Evolutionary conservation across 2,797 vertebrate species (phyloP), one percentile per base, ranked within the genome.

Genomic region (Sorex maritimensis): DNA sequence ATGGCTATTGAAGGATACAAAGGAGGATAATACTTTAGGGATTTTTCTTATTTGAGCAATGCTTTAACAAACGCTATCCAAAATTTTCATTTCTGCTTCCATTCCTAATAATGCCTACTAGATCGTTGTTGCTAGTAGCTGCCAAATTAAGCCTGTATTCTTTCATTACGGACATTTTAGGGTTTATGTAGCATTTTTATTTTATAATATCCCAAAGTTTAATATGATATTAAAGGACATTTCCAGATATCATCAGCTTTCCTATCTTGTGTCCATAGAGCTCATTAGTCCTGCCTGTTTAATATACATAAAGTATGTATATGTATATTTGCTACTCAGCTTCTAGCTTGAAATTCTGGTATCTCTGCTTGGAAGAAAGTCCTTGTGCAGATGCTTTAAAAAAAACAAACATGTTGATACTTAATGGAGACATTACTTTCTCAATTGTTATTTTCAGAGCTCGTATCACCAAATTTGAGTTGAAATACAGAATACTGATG

Each of bases 401-500:
- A 73, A 93, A 23, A 52, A 12, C 6, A 84, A 81, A n/a, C n/a
- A 86, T 68, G 41, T 7, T 26, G 17, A 68, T 67, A 34, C 23
- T 10, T 72, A 84, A 79, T 41, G 8, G 58, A 80, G 38, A 80
- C 7, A 78, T 26, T 78, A 11, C 5, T 63, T 73, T 77, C 63
- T 95, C 81, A 41, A 30, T 63, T 65, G 68, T 65, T 24, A 67
- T 90, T 69, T 65, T 63, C 73, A 83, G 68, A 88, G 38, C 65
- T 6, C 67, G 44, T 38, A 15, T 5, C 6, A 83, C 41, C 65
- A 93, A 90, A 69, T 30, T 88, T 86, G 38, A 95, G 44, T 73
- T 86, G 34, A 94, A 90, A 86, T 84, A 67, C 38, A 72, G 24
- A 44, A 52, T 63, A 38, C 80, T 92, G 49, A 55, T 90, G 86